Evolutionary conservation across 2,113 vertebrate genomes (phyloP).

Genomic region (Beaufortia kweichowensis): DNA sequence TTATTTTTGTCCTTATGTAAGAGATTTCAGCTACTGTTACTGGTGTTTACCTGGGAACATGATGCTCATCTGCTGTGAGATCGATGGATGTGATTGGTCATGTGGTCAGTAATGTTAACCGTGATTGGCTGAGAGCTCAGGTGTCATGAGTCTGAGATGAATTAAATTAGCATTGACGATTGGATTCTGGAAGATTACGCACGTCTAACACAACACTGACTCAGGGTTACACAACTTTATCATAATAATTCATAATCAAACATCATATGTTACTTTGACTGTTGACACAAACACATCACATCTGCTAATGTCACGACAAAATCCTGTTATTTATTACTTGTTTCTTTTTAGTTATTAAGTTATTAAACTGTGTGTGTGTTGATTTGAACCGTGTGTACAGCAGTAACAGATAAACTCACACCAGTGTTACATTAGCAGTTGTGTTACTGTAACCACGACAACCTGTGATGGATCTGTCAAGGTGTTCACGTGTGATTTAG

Average conservation of each 20-base stretch:
- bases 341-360: too few relatives aligned
- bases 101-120: constrained; percentile 50
- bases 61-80: constrained; percentile 44
- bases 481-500: constrained; percentile 35
- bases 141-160: constrained; percentile 49
- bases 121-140: constrained; percentile 62
- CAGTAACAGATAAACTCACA: not conserved
- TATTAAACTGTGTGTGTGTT: too few relatives aligned
- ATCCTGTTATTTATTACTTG: too few relatives aligned
- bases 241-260: too few relatives aligned
- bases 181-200: constrained; percentile 38
- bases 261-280: too few relatives aligned
- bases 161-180: constrained; percentile 70
- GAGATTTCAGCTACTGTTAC: not conserved
- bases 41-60: constrained; percentile 54
- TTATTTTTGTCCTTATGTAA: constrained; percentile 29
- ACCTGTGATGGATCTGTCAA: not conserved
- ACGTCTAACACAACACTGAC: too few relatives aligned
- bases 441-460: not conserved
- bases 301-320: too few relatives aligned
- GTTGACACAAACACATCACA: too few relatives aligned
- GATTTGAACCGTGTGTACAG: not conserved
- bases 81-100: constrained; percentile 54
- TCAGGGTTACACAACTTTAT: too few relatives aligned
- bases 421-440: not conserved